Evolutionary conservation across 2,888 invertebrate genomes (phyloP).

Genomic region (Bembecia ichneumoniformis): DNA sequence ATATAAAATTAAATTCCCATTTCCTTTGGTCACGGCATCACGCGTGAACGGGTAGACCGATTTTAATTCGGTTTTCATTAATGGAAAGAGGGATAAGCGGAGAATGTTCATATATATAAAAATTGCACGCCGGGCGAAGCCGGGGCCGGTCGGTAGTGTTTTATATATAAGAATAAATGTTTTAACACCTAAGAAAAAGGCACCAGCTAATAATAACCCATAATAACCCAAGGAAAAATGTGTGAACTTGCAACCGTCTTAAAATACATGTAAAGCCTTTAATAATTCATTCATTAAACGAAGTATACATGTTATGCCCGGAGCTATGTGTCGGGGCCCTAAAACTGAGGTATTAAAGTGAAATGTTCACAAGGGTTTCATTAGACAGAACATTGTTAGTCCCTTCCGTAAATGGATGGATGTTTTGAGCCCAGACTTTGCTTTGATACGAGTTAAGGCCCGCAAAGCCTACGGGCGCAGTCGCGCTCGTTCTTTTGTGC

Average conservation of each 20-base stretch:
- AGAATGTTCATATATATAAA: no score
- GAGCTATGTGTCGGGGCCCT: slow-evolving; percentile 9
- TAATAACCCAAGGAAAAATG: no score
- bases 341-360: slow-evolving; percentile 23
- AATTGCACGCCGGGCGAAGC: no score
- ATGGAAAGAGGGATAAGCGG: no score
- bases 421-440: slow-evolving; percentile 19
- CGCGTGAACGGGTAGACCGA: no score
- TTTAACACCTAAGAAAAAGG: no score
- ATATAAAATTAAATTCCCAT: no score
- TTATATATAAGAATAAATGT: no score
- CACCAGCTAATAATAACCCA: no score
- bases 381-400: slow-evolving; percentile 18
- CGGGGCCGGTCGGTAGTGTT: no score
- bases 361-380: slow-evolving; percentile 20
- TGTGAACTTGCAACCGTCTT: not conserved
- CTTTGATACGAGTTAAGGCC: slow-evolving; percentile 15
- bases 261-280: not conserved
- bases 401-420: slow-evolving; percentile 22
- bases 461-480: not conserved
- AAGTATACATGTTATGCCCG: slow-evolving; percentile 15
- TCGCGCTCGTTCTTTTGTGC: not conserved
- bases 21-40: no score
- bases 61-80: no score
- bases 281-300: slow-evolving; percentile 24